phyloP scores from a whole-genome alignment of 2,888 invertebrate genomes.

The Drosophila vallismaia region DNA sequence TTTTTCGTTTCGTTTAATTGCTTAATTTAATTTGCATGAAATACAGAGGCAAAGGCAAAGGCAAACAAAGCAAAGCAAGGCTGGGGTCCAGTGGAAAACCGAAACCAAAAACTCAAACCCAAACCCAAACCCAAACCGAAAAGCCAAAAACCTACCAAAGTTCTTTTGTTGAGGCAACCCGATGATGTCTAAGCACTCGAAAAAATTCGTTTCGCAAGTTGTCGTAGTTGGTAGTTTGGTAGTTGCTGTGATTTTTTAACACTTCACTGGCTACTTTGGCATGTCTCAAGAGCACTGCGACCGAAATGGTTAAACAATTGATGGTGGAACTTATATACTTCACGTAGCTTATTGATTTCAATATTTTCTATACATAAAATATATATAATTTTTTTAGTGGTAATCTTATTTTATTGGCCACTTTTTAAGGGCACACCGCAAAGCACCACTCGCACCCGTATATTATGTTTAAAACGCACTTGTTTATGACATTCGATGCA shows the following conservation, averaged over 20 bases:
- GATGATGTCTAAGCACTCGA: conserved; percentile 36
- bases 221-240: conserved; percentile 23
- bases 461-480: conserved; percentile 40
- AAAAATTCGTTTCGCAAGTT: conserved; percentile 61
- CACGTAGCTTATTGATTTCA: conserved; percentile 9
- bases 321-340: conserved; percentile 9
- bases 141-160: conserved; percentile 60
- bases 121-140: conserved; percentile 20
- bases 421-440: conserved; percentile 21
- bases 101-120: not conserved
- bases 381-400: conserved; percentile 25
- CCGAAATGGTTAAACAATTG: conserved; percentile 45
- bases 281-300: conserved; percentile 56
- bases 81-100: conserved; percentile 9
- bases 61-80: conserved; percentile 35
- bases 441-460: conserved; percentile 10
- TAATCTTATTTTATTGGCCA: conserved; percentile 5
- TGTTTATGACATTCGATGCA: conserved; percentile 35
- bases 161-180: conserved; percentile 66
- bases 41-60: conserved; percentile 18
- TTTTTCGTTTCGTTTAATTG: conserved; percentile 58
- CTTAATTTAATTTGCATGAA: conserved; percentile 75
- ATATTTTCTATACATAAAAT: conserved; percentile 11
- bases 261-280: conserved; percentile 65
- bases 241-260: conserved; percentile 53